Evolutionary conservation across 2,113 vertebrate genomes (phyloP), one percentile per base, ranked within the genome.

Genomic region (Platanista minor): DNA sequence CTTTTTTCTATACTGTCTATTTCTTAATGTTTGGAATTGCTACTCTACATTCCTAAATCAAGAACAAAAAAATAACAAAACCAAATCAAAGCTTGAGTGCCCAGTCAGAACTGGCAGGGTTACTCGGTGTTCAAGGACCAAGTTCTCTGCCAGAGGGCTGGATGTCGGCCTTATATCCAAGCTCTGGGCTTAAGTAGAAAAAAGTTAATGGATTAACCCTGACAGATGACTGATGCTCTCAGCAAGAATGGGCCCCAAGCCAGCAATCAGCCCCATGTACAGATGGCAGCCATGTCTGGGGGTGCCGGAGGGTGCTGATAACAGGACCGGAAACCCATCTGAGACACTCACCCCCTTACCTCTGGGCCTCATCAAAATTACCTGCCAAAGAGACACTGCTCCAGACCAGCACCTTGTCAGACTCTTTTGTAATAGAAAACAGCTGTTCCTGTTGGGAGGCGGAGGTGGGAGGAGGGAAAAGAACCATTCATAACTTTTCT

Each of bases 331-430:
- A 99, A 99, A 98, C 62, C 97, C 98, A 97, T 97, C 98, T 94
- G 96, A 98, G 98, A 98, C 98, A 98, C 98, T 98, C 97, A 36
- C 97, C 94, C 67, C 86, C 4, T 49, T 87, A 95, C 97, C 97
- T 98, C 98, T 99, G 98, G 97, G 97, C 98, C 98, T 98, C 75
- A 52, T 98, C 99, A 99, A 98, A 96, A 94, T 94, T 98, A 98
- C 98, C 98, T 99, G 99, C 98, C 99, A 98, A 78, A 96, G 97
- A 98, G 98, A 94, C 97, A 97, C 95, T 74, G 57, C 81, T 96
- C 81, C 95, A 98, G 98, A 98, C 98, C 98, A 97, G 98, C 98
- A 98, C 98, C 98, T 98, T 98, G 98, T 98, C 98, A 98, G 98
- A 96, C 96, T 93, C 92, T 80, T 93, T 0, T 52, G 10, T 98